Base-by-base conservation (phyloP, 2,797 vertebrate species). In the Hypotaenidia philippensis region DNA sequence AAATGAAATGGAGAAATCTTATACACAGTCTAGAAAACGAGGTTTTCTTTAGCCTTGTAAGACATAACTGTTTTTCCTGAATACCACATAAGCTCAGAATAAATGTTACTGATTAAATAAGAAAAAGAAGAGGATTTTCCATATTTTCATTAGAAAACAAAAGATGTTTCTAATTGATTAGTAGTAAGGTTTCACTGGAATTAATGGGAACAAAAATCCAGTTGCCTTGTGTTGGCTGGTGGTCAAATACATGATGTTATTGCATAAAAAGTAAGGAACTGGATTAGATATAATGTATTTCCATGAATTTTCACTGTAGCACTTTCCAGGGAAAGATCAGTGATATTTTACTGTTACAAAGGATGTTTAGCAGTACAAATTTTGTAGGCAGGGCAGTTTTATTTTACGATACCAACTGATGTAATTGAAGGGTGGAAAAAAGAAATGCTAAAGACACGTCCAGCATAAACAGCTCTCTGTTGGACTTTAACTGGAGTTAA, bases 351-450 rank as follows among this genome's bases (percentile, higher is more conserved):
- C 53, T 83, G 49, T 44, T 56, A 45, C 44, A 60, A 71, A 68
- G 31, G 31, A 27, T 45, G 31, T 71, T n/a, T 29, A 75, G 16
- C 6, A 76, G 56, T 68, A 65, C 38, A 45, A 31, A 14, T 18
- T 45, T 83, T 83, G 14, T 55, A 65, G 40, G 72, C 27, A 80
- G 52, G 57, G 29, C 13, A 52, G 16, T 64, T 14, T 61, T 14
- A 31, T 71, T 70, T 44, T 50, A 27, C 69, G 55, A 40, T 4
- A 55, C 10, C 36, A 71, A 25, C 4, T 27, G 7, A n/a, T 44
- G 15, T 9, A 59, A 32, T 5, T 22, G 23, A 29, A 11, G 6
- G 23, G 5, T 6, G 0, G 2, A 1, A 3, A 4, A 0, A 22
- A 53, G 25, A 81, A 60, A 70, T 1, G 0, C 19, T 81, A 14